phyloP scores from a whole-genome alignment of 2,113 vertebrate species.

The Rhodinocichla rosea region DNA sequence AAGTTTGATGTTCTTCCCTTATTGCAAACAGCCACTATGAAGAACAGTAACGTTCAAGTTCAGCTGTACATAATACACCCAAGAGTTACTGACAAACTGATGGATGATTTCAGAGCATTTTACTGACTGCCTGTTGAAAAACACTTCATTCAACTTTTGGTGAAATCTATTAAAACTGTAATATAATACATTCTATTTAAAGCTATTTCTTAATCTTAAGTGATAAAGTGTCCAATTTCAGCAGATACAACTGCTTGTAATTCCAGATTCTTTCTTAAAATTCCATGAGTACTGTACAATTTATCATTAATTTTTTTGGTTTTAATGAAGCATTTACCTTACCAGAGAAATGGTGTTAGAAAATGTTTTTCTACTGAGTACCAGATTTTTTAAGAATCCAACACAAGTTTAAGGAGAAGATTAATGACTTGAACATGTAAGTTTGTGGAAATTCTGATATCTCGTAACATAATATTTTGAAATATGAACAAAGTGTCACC shows the following conservation, averaged over 20 bases:
- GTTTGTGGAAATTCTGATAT: slow-evolving; percentile 6
- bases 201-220: not conserved
- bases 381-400: not conserved
- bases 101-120: not conserved
- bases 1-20: not conserved
- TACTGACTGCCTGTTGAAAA: not conserved
- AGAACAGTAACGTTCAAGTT: not conserved
- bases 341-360: not conserved
- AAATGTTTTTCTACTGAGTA: not conserved
- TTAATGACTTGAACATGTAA: not conserved
- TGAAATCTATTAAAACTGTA: not conserved
- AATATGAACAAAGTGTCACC: not conserved
- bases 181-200: not conserved
- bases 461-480: not conserved
- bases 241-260: not conserved
- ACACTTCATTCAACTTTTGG: not conserved
- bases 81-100: not conserved
- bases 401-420: not conserved
- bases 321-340: not conserved
- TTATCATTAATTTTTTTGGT: not conserved
- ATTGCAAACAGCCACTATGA: not conserved
- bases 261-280: not conserved
- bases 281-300: not conserved
- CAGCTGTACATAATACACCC: not conserved
- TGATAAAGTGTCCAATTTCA: not conserved